Evolutionary conservation across 2,888 invertebrate genomes (phyloP), one percentile per base, ranked within the genome.

Genomic region (Tigriopus californicus): DNA sequence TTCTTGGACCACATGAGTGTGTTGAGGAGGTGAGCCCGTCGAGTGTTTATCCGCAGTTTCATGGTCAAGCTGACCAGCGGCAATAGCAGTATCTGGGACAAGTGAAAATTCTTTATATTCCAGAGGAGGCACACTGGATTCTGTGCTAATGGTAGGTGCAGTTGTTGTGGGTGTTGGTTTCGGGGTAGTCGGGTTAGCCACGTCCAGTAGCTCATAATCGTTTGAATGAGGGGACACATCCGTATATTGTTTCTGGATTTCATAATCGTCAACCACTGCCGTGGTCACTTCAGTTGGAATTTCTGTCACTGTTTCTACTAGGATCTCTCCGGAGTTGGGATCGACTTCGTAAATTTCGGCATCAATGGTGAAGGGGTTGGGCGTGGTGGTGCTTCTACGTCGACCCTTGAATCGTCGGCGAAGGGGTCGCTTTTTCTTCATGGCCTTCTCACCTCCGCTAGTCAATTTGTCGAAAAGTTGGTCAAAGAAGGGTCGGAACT

Each of bases 401-500:
- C 20, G 6, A 13, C 20, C 22, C 22, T 49, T 15, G 8, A 12
- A 20, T 5, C 20, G 20, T 22, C 49, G 22, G 20, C 22, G 22
- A 18, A 22, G 6, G 20, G 22, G 46, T 33, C 46, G 20, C 44
- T 46, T 56, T 20, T 15, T 49, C n/a, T 44, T 18, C 5, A 15
- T 3, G 10, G 5, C 5, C 15, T 18, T 49, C 8, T 18, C 20
- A n/a, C 42, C 42, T 12, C 18, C 20, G 6, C 20, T 25, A 12
- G 24, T 42, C 4, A 46, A 13, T n/a, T 42, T 5, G 12, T 56
- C 56, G n/a, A 53, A 52, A 15, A 59, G 18, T 20, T 53, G 24
- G 18, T 59, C 59, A 18, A 59, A 52, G 52, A 59, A 59, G 11
- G 59, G 59, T 10, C 59, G 48, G 41, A 52, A 59, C n/a, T 49